Percentiles rank a stretch among this genome's conserved stretches.
Conservation (phyloP, 2,113 vertebrate genomes). For the human region DNA sequence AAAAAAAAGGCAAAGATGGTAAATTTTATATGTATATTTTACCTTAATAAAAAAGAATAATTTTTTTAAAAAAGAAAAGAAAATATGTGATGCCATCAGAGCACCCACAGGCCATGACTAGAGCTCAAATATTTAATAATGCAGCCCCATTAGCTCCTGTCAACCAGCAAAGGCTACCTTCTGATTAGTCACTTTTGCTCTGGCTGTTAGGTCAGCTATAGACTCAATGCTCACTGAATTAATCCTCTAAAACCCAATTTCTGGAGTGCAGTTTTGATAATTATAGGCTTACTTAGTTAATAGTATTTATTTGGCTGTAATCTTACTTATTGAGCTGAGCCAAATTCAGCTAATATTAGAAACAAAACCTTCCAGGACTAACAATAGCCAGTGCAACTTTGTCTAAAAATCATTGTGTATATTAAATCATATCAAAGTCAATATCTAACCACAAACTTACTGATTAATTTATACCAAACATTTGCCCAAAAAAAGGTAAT, state of each 20-base stretch:
- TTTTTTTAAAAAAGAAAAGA: not conserved
- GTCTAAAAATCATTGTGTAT: not conserved
- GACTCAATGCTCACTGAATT: not conserved
- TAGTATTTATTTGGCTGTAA: conserved; percentile 36
- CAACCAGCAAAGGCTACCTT: not conserved
- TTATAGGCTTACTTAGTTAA: conserved; percentile 33
- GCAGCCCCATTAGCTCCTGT: not conserved
- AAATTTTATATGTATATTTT: not conserved
- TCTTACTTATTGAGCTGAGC: conserved; percentile 25
- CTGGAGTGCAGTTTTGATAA: not conserved
- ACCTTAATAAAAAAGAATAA: not conserved
- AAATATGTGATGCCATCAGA: not conserved
- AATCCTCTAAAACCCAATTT: not conserved
- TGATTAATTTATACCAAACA: not conserved
- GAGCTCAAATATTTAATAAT: not conserved
- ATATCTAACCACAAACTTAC: not conserved
- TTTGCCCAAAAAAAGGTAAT: not conserved
- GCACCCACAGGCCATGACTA: not conserved
- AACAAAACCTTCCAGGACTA: conserved; percentile 1
- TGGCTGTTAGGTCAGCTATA: not conserved
- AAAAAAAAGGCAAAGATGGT: not conserved
- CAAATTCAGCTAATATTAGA: conserved; percentile 46
- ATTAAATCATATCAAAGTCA: conserved; percentile 17
- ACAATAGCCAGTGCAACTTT: not conserved
- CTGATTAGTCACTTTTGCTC: not conserved